Evolutionary conservation across 2,797 vertebrate species (phyloP).

Genomic region (Anguilla obscura): DNA sequence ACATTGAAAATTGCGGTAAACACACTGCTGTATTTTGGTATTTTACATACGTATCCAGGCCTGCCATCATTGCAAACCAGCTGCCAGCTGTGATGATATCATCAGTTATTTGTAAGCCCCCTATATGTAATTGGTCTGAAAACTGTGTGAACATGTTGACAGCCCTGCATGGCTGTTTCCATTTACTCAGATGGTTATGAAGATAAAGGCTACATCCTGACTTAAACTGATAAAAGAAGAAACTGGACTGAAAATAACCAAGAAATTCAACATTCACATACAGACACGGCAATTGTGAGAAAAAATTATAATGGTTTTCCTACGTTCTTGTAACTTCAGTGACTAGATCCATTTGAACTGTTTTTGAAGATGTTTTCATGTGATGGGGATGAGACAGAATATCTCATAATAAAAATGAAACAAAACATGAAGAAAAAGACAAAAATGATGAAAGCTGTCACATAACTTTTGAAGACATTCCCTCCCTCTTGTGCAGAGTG

Average conservation of each 20-base stretch:
- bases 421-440: not conserved
- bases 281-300: not conserved
- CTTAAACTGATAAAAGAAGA: not conserved
- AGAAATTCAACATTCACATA: not conserved
- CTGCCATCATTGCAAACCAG: not conserved
- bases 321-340: not conserved
- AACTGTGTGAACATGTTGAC: not conserved
- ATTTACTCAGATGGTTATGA: not conserved
- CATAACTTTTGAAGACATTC: not conserved
- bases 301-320: too few species aligned
- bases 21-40: not conserved
- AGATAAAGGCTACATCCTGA: not conserved
- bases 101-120: not conserved
- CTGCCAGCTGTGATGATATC: not conserved
- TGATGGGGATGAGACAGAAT: too few species aligned
- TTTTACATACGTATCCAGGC: not conserved
- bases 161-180: not conserved
- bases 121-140: not conserved
- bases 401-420: not conserved
- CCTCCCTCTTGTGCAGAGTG: not conserved
- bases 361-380: not conserved
- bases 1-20: not conserved
- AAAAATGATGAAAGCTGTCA: not conserved
- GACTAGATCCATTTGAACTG: not conserved
- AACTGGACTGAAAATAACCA: not conserved